Base-by-base conservation (phyloP, 2,888 invertebrate species). In the Drosophila meridiana region DNA sequence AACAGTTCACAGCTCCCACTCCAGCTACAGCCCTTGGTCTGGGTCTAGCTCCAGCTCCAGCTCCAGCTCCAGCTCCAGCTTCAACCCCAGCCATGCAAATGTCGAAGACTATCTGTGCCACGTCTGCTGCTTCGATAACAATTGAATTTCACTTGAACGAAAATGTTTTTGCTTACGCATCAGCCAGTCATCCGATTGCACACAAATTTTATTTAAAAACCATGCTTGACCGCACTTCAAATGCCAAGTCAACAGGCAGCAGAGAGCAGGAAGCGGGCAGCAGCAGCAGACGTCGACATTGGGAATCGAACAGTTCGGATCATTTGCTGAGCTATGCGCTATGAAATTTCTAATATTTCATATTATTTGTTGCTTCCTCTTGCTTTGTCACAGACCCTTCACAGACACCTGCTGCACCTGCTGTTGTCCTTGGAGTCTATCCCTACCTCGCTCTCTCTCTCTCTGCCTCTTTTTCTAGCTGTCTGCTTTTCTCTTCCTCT, bases 151-250 rank as follows among this genome's bases (percentile, higher is more conserved):
- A 64, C 69, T 78, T 67, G 63, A 78, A 75, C 67, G 72, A 59
- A 77, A 78, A 72, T 78, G 63, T 65, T 82, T 81, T 64, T 79
- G 84, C 87, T 87, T 82, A 78, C 81, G 75, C 87, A 80, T 69
- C 58, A 55, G 45, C 26, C 47, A 63, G 26, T 28, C 32, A 34
- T 20, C 59, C 40, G 26, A 32, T n/a, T 36, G 48, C 40, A 34
- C 34, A 20, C 50, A 84, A 71, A 73, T 79, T 70, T 74, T 83
- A 70, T 76, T 79, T 79, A 26, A 53, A 53, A 58, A 61, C 68
- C 71, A 75, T 73, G 83, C 83, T 83, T 86, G 83, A 86, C 83
- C 83, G 83, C 86, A 86, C 83, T 77, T 73, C 64, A 71, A 71
- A 73, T 76, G 76, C 79, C 60, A 61, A 86, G 86, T 79, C 86